phyloP scores from a whole-genome alignment of 2,888 invertebrate species.

The Drosophila borealis region DNA sequence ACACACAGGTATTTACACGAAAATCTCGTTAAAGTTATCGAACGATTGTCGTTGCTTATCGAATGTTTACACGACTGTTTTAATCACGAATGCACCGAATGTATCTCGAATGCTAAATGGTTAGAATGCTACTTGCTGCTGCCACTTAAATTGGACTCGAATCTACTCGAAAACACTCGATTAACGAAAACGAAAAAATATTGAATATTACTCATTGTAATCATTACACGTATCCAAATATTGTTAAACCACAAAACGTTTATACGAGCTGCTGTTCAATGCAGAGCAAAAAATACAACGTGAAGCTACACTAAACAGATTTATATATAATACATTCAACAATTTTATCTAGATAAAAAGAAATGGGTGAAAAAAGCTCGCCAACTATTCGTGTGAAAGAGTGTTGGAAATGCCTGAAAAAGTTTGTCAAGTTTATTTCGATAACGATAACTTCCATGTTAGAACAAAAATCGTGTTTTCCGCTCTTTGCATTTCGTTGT shows the following conservation, averaged over 20 bases:
- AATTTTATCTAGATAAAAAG: no score
- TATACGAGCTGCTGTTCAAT: not conserved
- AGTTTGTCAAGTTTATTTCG: no score
- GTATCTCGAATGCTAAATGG: not conserved
- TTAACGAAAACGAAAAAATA: not conserved
- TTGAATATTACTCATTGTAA: not conserved
- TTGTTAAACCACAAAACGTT: not conserved
- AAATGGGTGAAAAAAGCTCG: no score
- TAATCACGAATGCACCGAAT: not conserved
- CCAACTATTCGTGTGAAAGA: no score
- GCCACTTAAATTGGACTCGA: not conserved
- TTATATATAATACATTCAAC: not conserved
- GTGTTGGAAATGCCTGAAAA: no score
- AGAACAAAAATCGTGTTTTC: no score
- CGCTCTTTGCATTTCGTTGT: no score
- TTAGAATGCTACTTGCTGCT: constrained; percentile 3
- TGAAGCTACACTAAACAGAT: not conserved
- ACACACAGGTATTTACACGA: not conserved
- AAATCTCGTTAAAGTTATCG: not conserved
- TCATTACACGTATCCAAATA: not conserved
- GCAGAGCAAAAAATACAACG: not conserved
- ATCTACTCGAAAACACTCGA: not conserved
- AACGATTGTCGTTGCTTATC: constrained; percentile 1
- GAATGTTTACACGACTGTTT: not conserved
- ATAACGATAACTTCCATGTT: no score